Evolutionary conservation across 2,113 vertebrate genomes (phyloP).

Genomic region (Ciconia maguari): DNA sequence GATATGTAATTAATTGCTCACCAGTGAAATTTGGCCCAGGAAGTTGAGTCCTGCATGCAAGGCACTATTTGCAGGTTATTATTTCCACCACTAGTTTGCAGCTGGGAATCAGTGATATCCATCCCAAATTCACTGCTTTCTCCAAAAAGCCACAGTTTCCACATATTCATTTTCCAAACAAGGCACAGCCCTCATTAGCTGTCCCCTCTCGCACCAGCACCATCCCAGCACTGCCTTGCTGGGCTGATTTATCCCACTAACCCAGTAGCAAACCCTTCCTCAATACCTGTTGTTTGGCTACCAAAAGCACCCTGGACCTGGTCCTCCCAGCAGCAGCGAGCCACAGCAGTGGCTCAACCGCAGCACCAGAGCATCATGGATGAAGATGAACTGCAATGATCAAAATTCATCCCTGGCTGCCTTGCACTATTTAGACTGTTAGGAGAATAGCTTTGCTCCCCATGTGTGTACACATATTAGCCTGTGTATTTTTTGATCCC

Average conservation of each 20-base stretch:
- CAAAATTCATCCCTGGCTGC: not conserved
- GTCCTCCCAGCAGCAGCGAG: not conserved
- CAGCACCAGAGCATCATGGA: rapidly evolving
- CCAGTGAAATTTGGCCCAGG: not conserved
- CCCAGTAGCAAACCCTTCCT: not conserved
- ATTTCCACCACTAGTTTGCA: rapidly evolving
- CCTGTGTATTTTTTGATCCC: not conserved
- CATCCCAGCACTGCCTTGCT: not conserved
- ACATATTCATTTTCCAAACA: rapidly evolving
- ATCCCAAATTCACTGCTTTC: rapidly evolving
- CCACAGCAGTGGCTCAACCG: rapidly evolving
- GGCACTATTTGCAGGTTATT: rapidly evolving
- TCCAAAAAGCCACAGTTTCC: not conserved
- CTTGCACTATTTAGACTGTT: not conserved
- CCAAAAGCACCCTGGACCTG: rapidly evolving
- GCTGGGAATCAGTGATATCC: not conserved
- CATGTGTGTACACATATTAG: not conserved
- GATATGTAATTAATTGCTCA: not conserved
- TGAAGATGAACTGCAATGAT: not conserved
- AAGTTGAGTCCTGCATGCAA: not conserved
- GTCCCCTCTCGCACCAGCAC: rapidly evolving
- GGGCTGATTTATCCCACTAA: not conserved
- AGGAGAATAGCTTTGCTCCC: conserved; percentile 26
- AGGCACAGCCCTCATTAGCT: not conserved
- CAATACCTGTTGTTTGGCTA: not conserved